Percentiles rank a stretch among this genome's conserved stretches.
Conservation (phyloP, 2,797 vertebrate species). For the Muscicapa striata region DNA sequence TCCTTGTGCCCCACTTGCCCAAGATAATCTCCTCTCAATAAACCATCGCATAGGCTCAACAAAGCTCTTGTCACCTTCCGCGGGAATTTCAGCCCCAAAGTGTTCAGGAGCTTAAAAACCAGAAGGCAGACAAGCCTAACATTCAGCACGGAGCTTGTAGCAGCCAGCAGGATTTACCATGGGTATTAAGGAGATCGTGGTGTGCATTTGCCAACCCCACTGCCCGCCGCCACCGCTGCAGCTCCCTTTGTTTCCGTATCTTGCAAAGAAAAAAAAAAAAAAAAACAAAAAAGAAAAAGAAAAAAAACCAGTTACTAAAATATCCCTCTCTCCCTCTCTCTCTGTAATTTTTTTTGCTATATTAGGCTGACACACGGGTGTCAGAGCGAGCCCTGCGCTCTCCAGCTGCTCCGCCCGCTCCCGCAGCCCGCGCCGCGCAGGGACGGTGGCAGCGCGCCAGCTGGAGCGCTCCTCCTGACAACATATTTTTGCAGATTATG, state of each 20-base stretch:
- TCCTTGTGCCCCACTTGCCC: neutral
- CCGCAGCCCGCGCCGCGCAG: neutral
- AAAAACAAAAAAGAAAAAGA: neutral
- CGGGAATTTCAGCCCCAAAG: slow-evolving; percentile 14
- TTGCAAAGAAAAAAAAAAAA: neutral
- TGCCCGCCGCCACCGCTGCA: neutral
- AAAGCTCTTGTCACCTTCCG: neutral
- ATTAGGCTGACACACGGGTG: neutral
- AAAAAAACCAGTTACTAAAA: neutral
- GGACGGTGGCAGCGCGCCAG: slow-evolving; percentile 36
- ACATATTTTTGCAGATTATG: slow-evolving; percentile 62
- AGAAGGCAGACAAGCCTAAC: slow-evolving; percentile 46
- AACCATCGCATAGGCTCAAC: neutral
- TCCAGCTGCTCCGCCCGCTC: neutral
- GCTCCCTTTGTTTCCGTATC: neutral
- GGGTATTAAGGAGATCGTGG: slow-evolving; percentile 39
- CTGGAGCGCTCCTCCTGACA: slow-evolving; percentile 31
- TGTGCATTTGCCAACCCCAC: neutral
- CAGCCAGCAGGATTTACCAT: slow-evolving; percentile 38
- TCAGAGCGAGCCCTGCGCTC: neutral
- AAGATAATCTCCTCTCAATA: neutral
- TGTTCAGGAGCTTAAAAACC: slow-evolving; percentile 48
- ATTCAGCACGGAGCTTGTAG: slow-evolving; percentile 13
- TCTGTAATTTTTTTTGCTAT: neutral
- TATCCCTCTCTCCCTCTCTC: neutral